These are phyloP conservation scores for Drosophila anomelani DNA, from an alignment of 2,888 invertebrate genomes.

Conservation along the genomic window DNA sequence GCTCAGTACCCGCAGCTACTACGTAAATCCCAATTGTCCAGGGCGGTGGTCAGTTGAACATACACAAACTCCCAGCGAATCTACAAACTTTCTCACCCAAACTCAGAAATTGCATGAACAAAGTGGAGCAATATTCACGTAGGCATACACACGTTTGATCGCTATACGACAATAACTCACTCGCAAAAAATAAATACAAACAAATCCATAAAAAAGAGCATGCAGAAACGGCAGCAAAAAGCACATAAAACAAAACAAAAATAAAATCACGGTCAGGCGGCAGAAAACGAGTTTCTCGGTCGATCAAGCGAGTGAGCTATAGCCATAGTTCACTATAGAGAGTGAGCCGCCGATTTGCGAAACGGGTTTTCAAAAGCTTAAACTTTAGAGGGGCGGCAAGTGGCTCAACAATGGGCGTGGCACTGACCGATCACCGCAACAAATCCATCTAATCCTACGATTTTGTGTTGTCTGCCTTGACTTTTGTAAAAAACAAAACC, in stretches of 20 bases:
- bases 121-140: slow-evolving; percentile 45
- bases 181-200: slow-evolving; percentile 35
- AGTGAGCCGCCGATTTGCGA: slow-evolving; percentile 50
- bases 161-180: slow-evolving; percentile 58
- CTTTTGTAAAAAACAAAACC: background rate
- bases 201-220: slow-evolving; percentile 23
- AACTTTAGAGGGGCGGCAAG: slow-evolving; percentile 20
- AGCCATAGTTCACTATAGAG: slow-evolving; percentile 19
- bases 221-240: slow-evolving; percentile 44
- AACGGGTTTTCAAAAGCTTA: slow-evolving; percentile 56
- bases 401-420: slow-evolving; percentile 56
- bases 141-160: slow-evolving; percentile 40
- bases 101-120: slow-evolving; percentile 47
- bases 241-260: slow-evolving; percentile 44
- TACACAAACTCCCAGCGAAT: background rate
- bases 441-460: slow-evolving; percentile 38
- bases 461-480: background rate
- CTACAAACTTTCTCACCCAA: slow-evolving; percentile 28
- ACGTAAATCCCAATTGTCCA: slow-evolving; percentile 42
- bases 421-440: slow-evolving; percentile 63
- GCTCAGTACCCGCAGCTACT: slow-evolving; percentile 17
- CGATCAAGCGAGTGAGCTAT: slow-evolving; percentile 24
- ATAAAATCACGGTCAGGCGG: slow-evolving; percentile 71
- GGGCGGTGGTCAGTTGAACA: slow-evolving; percentile 17
- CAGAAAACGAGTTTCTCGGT: slow-evolving; percentile 62